These are phyloP conservation scores for Piprites chloris DNA, from an alignment of 2,113 vertebrate genomes.

Conservation along the genomic window DNA sequence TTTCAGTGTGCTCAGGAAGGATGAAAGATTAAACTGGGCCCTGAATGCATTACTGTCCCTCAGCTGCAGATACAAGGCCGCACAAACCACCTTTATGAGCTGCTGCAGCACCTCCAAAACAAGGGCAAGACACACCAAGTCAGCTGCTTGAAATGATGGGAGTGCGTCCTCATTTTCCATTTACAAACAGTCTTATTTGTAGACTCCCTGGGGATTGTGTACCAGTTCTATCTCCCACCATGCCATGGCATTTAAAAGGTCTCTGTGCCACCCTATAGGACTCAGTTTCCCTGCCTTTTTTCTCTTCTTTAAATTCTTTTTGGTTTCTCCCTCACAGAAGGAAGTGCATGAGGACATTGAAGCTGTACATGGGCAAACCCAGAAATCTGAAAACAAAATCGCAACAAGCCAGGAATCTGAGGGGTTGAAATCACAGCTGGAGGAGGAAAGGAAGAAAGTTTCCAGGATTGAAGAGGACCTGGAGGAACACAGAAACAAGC, in stretches of 20 bases:
- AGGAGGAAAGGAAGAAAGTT: slow-evolving; percentile 80
- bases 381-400: slow-evolving; percentile 71
- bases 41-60: not conserved
- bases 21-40: not conserved
- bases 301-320: not conserved
- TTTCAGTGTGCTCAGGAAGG: not conserved
- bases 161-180: not conserved
- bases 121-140: not conserved
- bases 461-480: slow-evolving; percentile 72
- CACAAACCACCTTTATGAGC: not conserved
- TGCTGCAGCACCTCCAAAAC: not conserved
- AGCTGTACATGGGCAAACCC: slow-evolving; percentile 56
- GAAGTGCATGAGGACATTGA: slow-evolving; percentile 77
- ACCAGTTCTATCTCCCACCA: not conserved
- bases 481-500: slow-evolving; percentile 74
- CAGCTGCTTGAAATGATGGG: not conserved
- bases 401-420: slow-evolving; percentile 60
- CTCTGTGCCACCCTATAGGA: not conserved
- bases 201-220: not conserved
- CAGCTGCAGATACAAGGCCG: not conserved
- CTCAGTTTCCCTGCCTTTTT: not conserved
- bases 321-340: slow-evolving; percentile 72
- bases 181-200: not conserved
- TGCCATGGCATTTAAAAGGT: not conserved
- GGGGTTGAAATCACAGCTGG: slow-evolving; percentile 73